Base-by-base conservation (phyloP, 2,113 vertebrate species). In the Spea bombifrons region DNA sequence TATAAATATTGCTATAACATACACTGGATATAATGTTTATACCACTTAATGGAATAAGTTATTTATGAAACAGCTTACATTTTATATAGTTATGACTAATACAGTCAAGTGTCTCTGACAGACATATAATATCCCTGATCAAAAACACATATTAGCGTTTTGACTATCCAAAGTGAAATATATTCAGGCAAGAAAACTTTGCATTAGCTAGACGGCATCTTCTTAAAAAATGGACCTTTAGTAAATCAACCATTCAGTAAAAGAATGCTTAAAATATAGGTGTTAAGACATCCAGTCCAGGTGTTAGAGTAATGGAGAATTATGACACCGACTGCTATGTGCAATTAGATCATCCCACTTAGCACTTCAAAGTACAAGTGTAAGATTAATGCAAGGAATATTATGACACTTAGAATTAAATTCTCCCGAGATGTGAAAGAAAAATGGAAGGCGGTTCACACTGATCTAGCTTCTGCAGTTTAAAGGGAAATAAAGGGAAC, bases 331-430 rank as follows among this genome's bases (percentile, higher is more conserved):
- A 71, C 71, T 64, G 72, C 69, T 74, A 74, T 64, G n/a, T 71
- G 48, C 68, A 71, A 78, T 71, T 78, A 78, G 76, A 65, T 78
- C 47, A 78, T 78, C 68, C 52, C 67, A 77, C 48, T 48, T 71
- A 71, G 49, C 68, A 78, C 76, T 63, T 78, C 49, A 70, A 77
- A 49, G 66, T 70, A 66, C 44, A 77, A 78, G 76, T 78, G 75
- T 78, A 63, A 77, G 55, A 64, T 70, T 77, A 71, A 78, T 77
- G 66, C 75, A 70, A 77, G 55, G 75, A 71, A 77, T 77, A 77
- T 77, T 71, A 77, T 77, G 75, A 77, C 75, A 71, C 75, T 48
- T 71, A 71, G 5, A 71, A 71, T 77, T 59, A 50, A 64, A 64
- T 71, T 71, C 68, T 71, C 76, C 16, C n/a, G 59, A 59, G 67